Evolutionary conservation across 2,888 invertebrate species (phyloP).

Genomic region (Mimumesa dahlbomi): DNA sequence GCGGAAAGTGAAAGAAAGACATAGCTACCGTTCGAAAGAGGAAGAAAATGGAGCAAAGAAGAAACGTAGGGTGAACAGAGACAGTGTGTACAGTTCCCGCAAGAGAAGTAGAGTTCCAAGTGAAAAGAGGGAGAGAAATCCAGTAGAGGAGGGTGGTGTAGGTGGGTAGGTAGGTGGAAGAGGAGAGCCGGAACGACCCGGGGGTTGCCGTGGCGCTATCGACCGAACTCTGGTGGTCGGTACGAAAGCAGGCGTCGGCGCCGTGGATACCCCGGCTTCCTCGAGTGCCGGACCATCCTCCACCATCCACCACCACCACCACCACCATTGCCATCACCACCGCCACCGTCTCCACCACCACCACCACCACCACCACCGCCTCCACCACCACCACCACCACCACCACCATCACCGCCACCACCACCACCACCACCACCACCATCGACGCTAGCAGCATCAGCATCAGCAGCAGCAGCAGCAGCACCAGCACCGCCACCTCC

Average conservation of each 20-base stretch:
- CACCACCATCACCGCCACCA: conserved; percentile 30
- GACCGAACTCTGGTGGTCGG: conserved; percentile 71
- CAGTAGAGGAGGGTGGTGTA: too few relatives aligned
- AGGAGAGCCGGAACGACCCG: conserved; percentile 69
- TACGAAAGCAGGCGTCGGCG: conserved; percentile 69
- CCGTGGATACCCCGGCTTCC: conserved; percentile 68
- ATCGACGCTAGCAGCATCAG: conserved; percentile 36
- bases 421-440: conserved; percentile 30
- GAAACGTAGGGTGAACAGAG: conserved; percentile 25
- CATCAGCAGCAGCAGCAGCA: too few relatives aligned
- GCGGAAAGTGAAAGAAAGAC: conserved; percentile 12
- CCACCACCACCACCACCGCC: too few relatives aligned
- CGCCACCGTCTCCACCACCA: too few relatives aligned
- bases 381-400: too few relatives aligned
- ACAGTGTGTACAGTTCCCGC: too few relatives aligned
- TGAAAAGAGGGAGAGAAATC: too few relatives aligned
- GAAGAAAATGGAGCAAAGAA: conserved; percentile 23
- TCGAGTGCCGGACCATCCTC: conserved; percentile 68
- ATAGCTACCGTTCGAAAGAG: conserved; percentile 18
- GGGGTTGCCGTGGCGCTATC: conserved; percentile 76
- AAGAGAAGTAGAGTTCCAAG: too few relatives aligned
- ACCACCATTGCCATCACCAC: conserved; percentile 1
- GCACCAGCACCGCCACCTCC: conserved; percentile 54
- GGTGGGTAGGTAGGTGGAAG: too few relatives aligned
- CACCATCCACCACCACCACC: conserved; percentile 35